Base-by-base conservation (phyloP, 2,888 invertebrate species). In the Plebejus argus region DNA sequence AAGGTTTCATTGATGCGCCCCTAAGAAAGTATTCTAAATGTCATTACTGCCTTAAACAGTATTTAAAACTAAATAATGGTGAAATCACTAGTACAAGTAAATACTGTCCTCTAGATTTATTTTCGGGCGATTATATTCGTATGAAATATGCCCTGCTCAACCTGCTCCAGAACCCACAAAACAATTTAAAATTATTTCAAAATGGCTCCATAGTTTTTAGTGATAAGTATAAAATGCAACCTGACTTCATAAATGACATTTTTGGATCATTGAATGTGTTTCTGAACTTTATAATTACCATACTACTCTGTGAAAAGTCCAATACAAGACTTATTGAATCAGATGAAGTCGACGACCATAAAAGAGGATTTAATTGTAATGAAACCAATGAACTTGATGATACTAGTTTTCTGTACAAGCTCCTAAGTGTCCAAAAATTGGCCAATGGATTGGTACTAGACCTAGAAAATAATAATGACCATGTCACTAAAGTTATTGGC, bases 41-140 rank as follows among this genome's bases (percentile, higher is more conserved):
- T 83, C 94, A 95, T 83, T 95, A 92, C 83, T 95, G 96, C 83
- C 84, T 95, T 70, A 95, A 95, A 85, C 95, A 96, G 82, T 91
- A 90, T 87, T 82, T 90, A 66, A 94, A 96, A 94, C 83, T 95
- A 78, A 89, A 93, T 84, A 87, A 93, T 49, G 90, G 92, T n/a
- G 89, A 94, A 79, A 95, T 96, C 79, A 83, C 87, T 49, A 83
- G 84, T 5, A 88, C 91, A 70, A 96, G 96, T 84, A 86, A 88
- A n/a, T 97, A 96, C 84, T 97, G 97, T 83, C 97, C 97, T 0
- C 86, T 97, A 78, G 96, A 96, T 85, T 89, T 97, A 53, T 97
- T 96, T 90, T 96, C 96, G 80, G 96, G 96, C 70, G 88, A 95
- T 79, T 90, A 85, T 81, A 79, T 80, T 18, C 90, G 95, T 84